These are phyloP conservation scores for Pseudochirops cupreus DNA, from an alignment of 2,797 vertebrate genomes.

Conservation along the genomic window DNA sequence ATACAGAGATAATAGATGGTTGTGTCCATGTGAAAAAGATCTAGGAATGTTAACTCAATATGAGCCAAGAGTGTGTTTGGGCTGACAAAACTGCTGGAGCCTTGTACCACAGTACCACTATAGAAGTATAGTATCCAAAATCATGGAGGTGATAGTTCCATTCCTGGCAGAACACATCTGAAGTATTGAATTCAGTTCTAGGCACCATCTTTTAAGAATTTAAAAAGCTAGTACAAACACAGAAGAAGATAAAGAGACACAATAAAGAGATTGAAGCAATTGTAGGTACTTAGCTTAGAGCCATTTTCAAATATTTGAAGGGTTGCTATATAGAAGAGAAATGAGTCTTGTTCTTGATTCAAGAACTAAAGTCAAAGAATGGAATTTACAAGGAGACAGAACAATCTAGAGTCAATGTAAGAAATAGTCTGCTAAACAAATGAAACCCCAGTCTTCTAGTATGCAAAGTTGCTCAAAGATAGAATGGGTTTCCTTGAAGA, in stretches of 20 bases:
- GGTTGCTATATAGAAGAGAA: not conserved
- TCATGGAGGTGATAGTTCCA: not conserved
- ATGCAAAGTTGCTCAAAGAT: not conserved
- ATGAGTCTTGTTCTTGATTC: not conserved
- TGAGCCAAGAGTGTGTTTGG: not conserved
- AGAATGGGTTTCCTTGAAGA: not conserved
- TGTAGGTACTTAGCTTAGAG: not conserved
- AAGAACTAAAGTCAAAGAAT: not conserved
- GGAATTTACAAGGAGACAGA: not conserved
- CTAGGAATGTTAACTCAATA: not conserved
- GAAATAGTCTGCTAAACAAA: not conserved
- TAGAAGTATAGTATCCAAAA: not conserved
- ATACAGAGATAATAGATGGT: not conserved
- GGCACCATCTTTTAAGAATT: not conserved
- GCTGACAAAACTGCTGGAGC: not conserved
- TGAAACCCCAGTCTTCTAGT: not conserved
- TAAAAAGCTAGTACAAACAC: not conserved
- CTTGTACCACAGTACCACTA: not conserved
- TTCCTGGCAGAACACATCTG: not conserved
- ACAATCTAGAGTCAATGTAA: not conserved
- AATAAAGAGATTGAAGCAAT: not conserved
- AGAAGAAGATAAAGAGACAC: not conserved
- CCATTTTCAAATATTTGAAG: not conserved
- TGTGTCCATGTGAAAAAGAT: not conserved
- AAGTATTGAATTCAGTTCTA: not conserved